Evolutionary conservation across 2,797 vertebrate genomes (phyloP).

Genomic region (Morus bassanus): DNA sequence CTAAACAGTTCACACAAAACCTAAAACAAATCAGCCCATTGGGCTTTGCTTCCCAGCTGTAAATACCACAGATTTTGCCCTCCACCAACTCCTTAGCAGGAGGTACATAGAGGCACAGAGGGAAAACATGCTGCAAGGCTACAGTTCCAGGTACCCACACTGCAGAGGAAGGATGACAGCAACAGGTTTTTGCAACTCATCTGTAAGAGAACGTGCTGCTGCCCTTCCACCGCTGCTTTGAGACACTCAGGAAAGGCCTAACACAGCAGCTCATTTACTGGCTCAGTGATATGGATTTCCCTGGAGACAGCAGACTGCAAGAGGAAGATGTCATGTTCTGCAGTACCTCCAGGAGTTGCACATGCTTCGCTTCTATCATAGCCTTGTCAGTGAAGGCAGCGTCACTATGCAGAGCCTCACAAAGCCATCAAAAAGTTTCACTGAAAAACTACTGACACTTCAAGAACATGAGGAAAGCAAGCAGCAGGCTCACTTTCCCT

Average conservation of each 20-base stretch:
- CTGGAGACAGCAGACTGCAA: neutral
- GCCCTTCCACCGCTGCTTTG: neutral
- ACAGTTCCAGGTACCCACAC: neutral
- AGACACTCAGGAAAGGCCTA: neutral
- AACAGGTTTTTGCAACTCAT: neutral
- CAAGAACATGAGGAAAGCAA: neutral
- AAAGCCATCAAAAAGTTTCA: neutral
- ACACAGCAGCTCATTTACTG: neutral
- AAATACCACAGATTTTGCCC: neutral
- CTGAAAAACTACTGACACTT: neutral
- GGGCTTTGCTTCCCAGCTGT: neutral
- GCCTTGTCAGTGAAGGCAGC: neutral
- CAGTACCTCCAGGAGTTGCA: accelerated
- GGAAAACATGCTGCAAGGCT: neutral
- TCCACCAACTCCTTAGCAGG: neutral
- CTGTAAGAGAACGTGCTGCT: neutral
- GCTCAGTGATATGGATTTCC: accelerated
- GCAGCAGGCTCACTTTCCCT: neutral
- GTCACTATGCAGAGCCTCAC: neutral
- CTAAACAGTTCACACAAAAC: neutral
- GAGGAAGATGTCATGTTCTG: accelerated
- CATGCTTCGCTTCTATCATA: accelerated
- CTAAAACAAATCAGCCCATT: accelerated
- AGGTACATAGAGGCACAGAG: neutral
- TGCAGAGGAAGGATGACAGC: neutral